Evolutionary conservation across 1,140 invertebrate species (phyloP), one percentile per base, ranked within the genome.

Genomic region (Drosophila insularis): DNA sequence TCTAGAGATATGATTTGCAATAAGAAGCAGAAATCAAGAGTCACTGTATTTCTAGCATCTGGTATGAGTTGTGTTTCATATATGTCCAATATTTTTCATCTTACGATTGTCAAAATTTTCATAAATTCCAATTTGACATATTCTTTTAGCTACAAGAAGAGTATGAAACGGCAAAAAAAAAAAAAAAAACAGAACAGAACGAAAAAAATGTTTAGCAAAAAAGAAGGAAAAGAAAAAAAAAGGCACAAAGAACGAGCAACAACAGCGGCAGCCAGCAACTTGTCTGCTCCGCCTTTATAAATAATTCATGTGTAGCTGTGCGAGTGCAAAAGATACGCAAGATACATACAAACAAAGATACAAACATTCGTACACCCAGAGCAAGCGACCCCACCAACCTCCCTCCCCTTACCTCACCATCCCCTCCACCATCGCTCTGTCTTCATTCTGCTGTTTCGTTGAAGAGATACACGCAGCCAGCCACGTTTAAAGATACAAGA

Each of bases 231-330:
- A 54, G 60, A 78, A 78, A 71, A 82, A 72, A 87, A 68, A 69
- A 19, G 19, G 43, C 66, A 67, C 68, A 79, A 55, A 60, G 68
- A 78, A 68, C 66, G 65, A 62, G 43, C 74, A 74, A 74, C 79
- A 75, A 74, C 63, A 86, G 72, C 84, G 66, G 74, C 89, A 90
- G 78, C 65, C 43, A 78, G 78, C 87, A 85, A 90, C 90, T 91
- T 87, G 90, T 91, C 90, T 91, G 91, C 90, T 91, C 91, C 91
- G 91, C 91, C 91, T 92, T 92, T 91, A 92, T 92, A 92, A 92
- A 92, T 92, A 92, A 92, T 92, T 91, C 89, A 92, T 92, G 84
- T 89, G 84, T 87, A 89, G 73, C 81, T 74, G 17, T 50, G 84
- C 69, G 82, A 87, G 82, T 89, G 82, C 82, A 84, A 87, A 73